Conservation (phyloP, 2,888 invertebrate genomes). For the Ichneumon xanthorius region DNA sequence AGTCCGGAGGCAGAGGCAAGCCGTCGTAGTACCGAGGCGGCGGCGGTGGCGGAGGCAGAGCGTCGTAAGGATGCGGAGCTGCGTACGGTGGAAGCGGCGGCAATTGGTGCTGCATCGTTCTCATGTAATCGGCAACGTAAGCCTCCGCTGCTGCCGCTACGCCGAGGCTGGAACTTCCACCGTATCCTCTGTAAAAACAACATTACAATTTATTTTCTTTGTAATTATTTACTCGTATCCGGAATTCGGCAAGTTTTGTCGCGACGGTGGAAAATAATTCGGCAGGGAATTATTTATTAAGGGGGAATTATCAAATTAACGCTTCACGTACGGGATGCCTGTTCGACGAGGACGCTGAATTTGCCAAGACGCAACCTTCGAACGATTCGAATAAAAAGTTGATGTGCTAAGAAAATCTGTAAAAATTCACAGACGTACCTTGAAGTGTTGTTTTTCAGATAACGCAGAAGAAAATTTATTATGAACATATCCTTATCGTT, state of each 20-base stretch:
- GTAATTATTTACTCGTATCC: background rate
- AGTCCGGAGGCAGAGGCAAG: slow-evolving; percentile 90
- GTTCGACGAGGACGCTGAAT: too few species aligned
- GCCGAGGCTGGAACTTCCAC: slow-evolving; percentile 84
- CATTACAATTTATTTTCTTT: background rate
- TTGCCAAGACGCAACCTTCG: too few species aligned
- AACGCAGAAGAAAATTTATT: too few species aligned
- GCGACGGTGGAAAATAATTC: background rate
- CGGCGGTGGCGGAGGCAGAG: slow-evolving; percentile 87
- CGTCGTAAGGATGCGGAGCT: slow-evolving; percentile 87
- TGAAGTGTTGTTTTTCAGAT: too few species aligned
- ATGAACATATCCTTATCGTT: too few species aligned
- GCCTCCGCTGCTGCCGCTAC: slow-evolving; percentile 92
- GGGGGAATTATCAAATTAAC: too few species aligned
- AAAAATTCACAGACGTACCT: too few species aligned
- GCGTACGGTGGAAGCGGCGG: slow-evolving; percentile 95
- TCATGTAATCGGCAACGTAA: slow-evolving; percentile 95
- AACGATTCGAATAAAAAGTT: too few species aligned
- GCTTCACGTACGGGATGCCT: too few species aligned
- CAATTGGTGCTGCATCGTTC: slow-evolving; percentile 94
- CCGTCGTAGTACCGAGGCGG: slow-evolving; percentile 90
- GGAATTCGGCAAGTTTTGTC: background rate
- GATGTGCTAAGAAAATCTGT: too few species aligned
- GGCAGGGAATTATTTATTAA: too few species aligned
- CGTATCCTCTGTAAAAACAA: slow-evolving; percentile 82